phyloP scores from a whole-genome alignment of 1,140 invertebrate species.

The Aphis craccivora region DNA sequence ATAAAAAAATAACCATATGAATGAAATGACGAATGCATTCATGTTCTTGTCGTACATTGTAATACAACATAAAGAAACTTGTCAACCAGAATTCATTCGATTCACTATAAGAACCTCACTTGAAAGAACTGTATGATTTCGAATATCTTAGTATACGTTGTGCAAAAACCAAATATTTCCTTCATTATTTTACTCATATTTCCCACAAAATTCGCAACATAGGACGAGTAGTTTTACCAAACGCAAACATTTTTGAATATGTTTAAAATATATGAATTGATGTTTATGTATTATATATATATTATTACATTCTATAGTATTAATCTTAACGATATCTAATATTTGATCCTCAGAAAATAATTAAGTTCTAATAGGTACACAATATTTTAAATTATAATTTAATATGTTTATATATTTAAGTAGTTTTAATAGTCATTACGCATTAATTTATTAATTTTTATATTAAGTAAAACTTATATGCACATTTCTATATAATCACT shows the following conservation, averaged over 20 bases:
- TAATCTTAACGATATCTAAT: neutral
- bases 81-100: slow-evolving; percentile 37
- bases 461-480: neutral
- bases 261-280: neutral
- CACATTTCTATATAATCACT: neutral
- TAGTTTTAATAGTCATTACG: neutral
- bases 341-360: neutral
- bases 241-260: neutral
- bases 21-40: neutral
- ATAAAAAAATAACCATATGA: neutral
- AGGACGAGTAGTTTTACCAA: neutral
- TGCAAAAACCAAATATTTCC: slow-evolving; percentile 5
- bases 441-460: neutral
- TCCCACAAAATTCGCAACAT: neutral
- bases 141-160: neutral
- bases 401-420: neutral
- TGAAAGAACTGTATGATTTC: slow-evolving; percentile 32
- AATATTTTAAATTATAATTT: slow-evolving; percentile 15
- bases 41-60: slow-evolving; percentile 27
- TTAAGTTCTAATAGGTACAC: neutral
- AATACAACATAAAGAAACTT: slow-evolving; percentile 47
- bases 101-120: slow-evolving; percentile 28
- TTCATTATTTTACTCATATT: neutral
- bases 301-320: neutral
- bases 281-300: neutral